Percentiles rank a stretch among this genome's conserved stretches.
Evolutionary conservation across 2,888 invertebrate genomes (phyloP).

Genomic region (Copidosoma aretas): DNA sequence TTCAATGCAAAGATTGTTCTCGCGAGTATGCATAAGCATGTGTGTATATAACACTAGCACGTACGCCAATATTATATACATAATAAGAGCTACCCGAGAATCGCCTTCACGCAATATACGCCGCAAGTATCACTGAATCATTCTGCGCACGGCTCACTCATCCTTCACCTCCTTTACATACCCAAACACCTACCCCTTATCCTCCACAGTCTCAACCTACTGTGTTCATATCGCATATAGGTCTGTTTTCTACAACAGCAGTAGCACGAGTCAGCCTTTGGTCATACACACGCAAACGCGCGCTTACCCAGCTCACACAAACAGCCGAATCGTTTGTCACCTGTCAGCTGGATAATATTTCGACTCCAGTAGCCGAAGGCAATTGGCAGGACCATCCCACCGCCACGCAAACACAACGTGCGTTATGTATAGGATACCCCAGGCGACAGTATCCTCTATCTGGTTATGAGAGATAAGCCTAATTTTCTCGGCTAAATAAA

Average conservation of each 20-base stretch:
- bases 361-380: slow-evolving; percentile 4
- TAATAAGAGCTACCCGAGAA: too few species aligned
- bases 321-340: slow-evolving; percentile 42
- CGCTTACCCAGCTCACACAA: neutral
- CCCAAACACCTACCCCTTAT: neutral
- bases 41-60: too few species aligned
- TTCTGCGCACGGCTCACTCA: slow-evolving; percentile 18
- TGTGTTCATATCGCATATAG: neutral
- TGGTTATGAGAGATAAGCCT: slow-evolving; percentile 25
- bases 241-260: neutral
- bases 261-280: slow-evolving; percentile 12
- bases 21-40: neutral
- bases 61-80: too few species aligned
- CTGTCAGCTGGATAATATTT: slow-evolving; percentile 36
- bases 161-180: neutral
- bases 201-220: neutral
- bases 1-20: slow-evolving; percentile 10
- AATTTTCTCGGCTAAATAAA: slow-evolving; percentile 28
- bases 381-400: slow-evolving; percentile 18
- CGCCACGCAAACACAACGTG: too few species aligned
- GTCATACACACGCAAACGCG: neutral
- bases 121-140: slow-evolving; percentile 24
- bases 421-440: neutral
- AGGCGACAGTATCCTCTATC: slow-evolving; percentile 11
- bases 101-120: slow-evolving; percentile 10